These are phyloP conservation scores for Standfussiana lucernea DNA, from an alignment of 2,888 invertebrate genomes.

Conservation along the genomic window DNA sequence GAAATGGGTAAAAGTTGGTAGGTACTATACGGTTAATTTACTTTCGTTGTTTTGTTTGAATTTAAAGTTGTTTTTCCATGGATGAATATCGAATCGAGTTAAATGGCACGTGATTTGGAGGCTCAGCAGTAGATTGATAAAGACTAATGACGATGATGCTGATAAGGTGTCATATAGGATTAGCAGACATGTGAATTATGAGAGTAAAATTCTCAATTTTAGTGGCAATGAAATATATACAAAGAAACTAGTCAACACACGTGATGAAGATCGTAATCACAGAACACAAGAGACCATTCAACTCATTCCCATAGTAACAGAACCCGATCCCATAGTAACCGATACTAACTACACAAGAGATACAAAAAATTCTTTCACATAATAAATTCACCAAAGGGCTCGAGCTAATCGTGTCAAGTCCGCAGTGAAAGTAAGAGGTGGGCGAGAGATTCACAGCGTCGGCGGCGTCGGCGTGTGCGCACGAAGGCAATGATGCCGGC, in stretches of 20 bases:
- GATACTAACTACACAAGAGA: slow-evolving; percentile 37
- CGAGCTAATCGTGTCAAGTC: slow-evolving; percentile 75
- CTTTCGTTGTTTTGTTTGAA: slow-evolving; percentile 14
- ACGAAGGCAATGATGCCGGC: slow-evolving; percentile 40
- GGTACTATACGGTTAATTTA: slow-evolving; percentile 14
- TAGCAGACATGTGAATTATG: background rate
- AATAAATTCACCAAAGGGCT: slow-evolving; percentile 73
- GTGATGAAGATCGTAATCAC: slow-evolving; percentile 16
- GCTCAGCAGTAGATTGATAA: background rate
- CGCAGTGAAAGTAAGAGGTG: slow-evolving; percentile 80
- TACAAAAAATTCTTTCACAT: slow-evolving; percentile 58
- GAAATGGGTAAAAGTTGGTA: slow-evolving; percentile 44
- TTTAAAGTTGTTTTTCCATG: slow-evolving; percentile 9
- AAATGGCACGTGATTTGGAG: background rate
- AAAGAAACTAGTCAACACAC: background rate
- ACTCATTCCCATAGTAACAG: slow-evolving; percentile 46
- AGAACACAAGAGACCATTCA: slow-evolving; percentile 33
- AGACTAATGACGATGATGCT: background rate
- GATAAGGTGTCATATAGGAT: background rate
- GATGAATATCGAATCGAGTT: background rate
- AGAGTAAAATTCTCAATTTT: background rate
- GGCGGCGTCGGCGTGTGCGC: slow-evolving; percentile 23
- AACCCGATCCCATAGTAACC: slow-evolving; percentile 26
- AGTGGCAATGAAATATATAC: background rate
- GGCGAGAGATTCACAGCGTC: slow-evolving; percentile 55